Evolutionary conservation across 2,113 vertebrate genomes (phyloP).

Genomic region (Petromus typicus): DNA sequence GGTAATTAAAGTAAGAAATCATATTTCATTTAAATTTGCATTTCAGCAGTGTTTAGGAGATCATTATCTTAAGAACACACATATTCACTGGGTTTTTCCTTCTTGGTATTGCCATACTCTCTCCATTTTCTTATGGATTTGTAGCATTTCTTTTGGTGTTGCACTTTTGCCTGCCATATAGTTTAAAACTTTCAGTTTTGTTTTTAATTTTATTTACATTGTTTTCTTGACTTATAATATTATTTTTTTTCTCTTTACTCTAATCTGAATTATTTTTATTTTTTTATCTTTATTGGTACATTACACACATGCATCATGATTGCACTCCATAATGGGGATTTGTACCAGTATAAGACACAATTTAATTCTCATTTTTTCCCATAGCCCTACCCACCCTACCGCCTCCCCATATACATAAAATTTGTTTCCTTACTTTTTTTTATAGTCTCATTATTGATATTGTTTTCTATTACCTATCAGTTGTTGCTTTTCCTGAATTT

Average conservation of each 20-base stretch:
- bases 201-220: neutral
- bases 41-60: neutral
- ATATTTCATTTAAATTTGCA: neutral
- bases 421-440: no score
- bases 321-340: no score
- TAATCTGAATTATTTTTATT: no score
- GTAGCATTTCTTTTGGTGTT: neutral
- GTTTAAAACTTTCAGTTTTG: neutral
- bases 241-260: no score
- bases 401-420: no score
- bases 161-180: neutral
- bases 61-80: neutral
- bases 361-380: no score
- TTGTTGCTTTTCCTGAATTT: neutral
- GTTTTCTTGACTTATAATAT: no score
- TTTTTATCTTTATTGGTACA: no score
- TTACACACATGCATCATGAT: no score
- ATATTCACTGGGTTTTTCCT: neutral
- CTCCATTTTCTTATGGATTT: neutral
- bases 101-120: neutral
- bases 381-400: no score
- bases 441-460: no score
- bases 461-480: neutral
- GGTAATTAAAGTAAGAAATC: neutral
- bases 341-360: no score